Base-by-base conservation (phyloP, 2,888 invertebrate species). In the Aporophyla nigra region DNA sequence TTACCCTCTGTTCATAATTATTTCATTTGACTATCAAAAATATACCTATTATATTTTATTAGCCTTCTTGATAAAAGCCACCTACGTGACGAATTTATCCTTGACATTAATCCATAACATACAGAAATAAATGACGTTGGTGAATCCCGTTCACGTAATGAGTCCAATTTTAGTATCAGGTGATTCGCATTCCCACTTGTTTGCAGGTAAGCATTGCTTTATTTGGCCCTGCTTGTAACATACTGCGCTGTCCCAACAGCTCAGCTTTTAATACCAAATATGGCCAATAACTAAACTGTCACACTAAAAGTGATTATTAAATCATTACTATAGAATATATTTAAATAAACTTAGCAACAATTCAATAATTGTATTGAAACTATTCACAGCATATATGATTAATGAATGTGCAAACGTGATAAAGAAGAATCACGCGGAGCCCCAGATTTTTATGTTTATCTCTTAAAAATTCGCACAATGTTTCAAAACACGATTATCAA, bases 61-160 rank as follows among this genome's bases (percentile, higher is more conserved):
- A 33, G 24, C 24, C 24, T 63, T 74, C 51, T 16, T 6, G 24
- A 21, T n/a, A 74, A 63, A 54, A 68, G 2, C 46, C 51, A 46
- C 40, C 56, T 21, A 46, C 24, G 14, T 59, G 33, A 73, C 33
- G 16, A 16, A n/a, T 53, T 33, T 40, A 58, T 6, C 77, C 73
- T 77, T 83, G 71, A 84, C 71, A 76, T 71, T 53, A 66, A 79
- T 74, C 33, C 43, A 65, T 62, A 68, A 65, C 56, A 16, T 9
- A 54, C 0, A 33, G 5, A 56, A 53, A 33, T 9, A 63, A 24
- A 59, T 76, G 43, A 70, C 43, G 49, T 33, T 61, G 21, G 59
- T 70, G 16, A 76, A 76, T 76, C 76, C 59, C 49, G 12, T 65
- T 63, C 77, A 24, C 24, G 24, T 61, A 59, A 54, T 61, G 21